Evolutionary conservation across 1,140 invertebrate genomes (phyloP), one percentile per base, ranked within the genome.

Genomic region (Zaprionus camerounensis): DNA sequence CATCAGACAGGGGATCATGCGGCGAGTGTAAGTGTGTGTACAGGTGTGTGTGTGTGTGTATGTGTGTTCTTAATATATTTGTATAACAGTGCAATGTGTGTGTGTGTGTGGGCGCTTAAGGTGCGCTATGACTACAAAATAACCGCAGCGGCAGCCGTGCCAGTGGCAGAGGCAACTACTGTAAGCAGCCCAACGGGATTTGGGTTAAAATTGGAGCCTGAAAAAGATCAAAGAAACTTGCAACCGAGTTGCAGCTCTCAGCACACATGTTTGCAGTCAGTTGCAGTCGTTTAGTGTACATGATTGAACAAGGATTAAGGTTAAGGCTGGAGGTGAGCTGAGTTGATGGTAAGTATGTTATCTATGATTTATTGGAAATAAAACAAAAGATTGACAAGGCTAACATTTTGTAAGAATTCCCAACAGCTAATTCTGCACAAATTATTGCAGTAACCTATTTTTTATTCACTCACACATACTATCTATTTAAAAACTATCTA

Each of bases 51-150:
- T 4, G 28, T 24, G 63, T 41, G 17, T n/a, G n/a, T n/a, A 20
- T 20, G 20, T 20, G 20, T 20, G 20, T 20, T 20, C 41, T 51
- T 51, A 51, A 51, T 51, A 51, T 12, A 51, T 51, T 51, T 24
- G 22, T 51, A 24, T 51, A 51, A 20, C 11, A 22, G 46, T 22
- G 46, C 20, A 24, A 24, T 61, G 62, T 55, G 28, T 36, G 20
- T 53, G 13, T 53, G 28, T 38, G 46, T 26, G 31, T 13, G 51
- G 34, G 12, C 15, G 36, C 49, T 77, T n/a, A 62, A 61, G 63
- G 71, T 77, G 41, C 38, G 34, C n/a, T 49, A 20, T n/a, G 22
- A 44, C 38, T 34, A 36, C 17, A 68, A 49, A 34, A 15, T 59
- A 59, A 69, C 66, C 65, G 20, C 65, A 59, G 22, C 65, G 34